These are phyloP conservation scores for Caenorhabditis afra DNA, from an alignment of 2,888 invertebrate species.

Conservation along the genomic window DNA sequence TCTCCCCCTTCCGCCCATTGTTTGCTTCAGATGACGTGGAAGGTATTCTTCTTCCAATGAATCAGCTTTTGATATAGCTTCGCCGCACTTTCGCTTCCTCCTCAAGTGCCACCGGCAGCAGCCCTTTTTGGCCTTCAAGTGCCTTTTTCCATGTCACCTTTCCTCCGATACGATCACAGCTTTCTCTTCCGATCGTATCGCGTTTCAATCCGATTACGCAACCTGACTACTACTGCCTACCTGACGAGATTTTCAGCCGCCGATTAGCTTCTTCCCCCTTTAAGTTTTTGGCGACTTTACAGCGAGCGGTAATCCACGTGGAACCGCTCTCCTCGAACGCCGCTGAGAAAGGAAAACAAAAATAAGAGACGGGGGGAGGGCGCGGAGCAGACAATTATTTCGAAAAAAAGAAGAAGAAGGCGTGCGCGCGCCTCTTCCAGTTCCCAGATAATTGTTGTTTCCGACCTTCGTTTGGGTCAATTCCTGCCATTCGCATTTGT, in stretches of 20 bases:
- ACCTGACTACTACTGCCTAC: constrained; percentile 28
- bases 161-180: constrained; percentile 49
- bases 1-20: constrained; percentile 21
- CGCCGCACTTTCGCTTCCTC: constrained; percentile 29
- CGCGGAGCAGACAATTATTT: too few species aligned
- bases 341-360: too few species aligned
- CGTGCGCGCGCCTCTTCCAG: constrained; percentile 32
- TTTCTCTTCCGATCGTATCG: constrained; percentile 40
- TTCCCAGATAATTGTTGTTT: constrained; percentile 49
- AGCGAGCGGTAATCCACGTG: constrained; percentile 13
- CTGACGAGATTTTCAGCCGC: constrained; percentile 40
- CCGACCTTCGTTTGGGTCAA: constrained; percentile 46
- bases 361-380: too few species aligned
- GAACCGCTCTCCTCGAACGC: constrained; percentile 3
- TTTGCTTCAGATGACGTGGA: constrained; percentile 42
- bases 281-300: not conserved
- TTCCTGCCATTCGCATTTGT: constrained; percentile 40
- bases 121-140: constrained; percentile 10
- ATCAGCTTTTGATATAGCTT: constrained; percentile 42
- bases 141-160: constrained; percentile 23
- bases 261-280: constrained; percentile 12
- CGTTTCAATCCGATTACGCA: constrained; percentile 52
- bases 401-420: not conserved
- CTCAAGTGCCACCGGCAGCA: constrained; percentile 41
- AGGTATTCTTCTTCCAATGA: constrained; percentile 26